Percentiles rank a stretch among this genome's conserved stretches.
Evolutionary conservation across 2,797 vertebrate species (phyloP).

Genomic region (Platyrinchus mystaceus): DNA sequence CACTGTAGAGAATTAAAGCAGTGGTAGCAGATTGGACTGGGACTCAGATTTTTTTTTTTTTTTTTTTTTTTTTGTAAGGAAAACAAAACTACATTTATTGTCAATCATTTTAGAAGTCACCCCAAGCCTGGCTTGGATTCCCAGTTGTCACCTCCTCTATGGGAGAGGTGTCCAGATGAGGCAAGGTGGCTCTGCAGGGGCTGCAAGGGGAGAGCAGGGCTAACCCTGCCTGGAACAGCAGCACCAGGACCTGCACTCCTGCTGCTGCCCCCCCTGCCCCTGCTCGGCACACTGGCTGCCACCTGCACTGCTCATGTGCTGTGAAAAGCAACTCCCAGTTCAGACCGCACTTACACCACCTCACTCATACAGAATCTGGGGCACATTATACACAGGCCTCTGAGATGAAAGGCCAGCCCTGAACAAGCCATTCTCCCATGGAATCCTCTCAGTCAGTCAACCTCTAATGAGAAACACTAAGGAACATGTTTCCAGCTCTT

Average conservation of each 20-base stretch:
- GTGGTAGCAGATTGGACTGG: neutral
- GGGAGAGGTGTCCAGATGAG: neutral
- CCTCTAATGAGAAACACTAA: conserved; percentile 48
- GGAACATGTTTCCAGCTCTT: conserved; percentile 16
- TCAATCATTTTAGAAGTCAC: neutral
- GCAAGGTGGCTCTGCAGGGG: rapidly evolving
- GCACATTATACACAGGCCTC: neutral
- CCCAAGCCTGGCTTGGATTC: neutral
- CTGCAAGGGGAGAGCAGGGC: neutral
- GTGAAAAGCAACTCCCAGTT: neutral
- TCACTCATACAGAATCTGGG: neutral
- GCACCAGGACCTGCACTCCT: rapidly evolving
- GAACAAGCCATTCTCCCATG: neutral
- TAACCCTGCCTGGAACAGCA: neutral
- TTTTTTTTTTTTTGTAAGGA: neutral
- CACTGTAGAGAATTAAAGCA: neutral
- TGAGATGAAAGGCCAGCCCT: conserved; percentile 21
- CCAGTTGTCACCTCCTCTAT: neutral
- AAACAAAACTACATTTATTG: neutral
- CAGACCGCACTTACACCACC: neutral
- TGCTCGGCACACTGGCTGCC: rapidly evolving
- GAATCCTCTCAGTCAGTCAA: neutral
- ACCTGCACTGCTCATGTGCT: rapidly evolving
- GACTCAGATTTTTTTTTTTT: neutral
- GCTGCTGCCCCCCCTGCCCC: rapidly evolving